Evolutionary conservation across 2,797 vertebrate genomes (phyloP), one percentile per base, ranked within the genome.

Genomic region (Myotis pilosus): DNA sequence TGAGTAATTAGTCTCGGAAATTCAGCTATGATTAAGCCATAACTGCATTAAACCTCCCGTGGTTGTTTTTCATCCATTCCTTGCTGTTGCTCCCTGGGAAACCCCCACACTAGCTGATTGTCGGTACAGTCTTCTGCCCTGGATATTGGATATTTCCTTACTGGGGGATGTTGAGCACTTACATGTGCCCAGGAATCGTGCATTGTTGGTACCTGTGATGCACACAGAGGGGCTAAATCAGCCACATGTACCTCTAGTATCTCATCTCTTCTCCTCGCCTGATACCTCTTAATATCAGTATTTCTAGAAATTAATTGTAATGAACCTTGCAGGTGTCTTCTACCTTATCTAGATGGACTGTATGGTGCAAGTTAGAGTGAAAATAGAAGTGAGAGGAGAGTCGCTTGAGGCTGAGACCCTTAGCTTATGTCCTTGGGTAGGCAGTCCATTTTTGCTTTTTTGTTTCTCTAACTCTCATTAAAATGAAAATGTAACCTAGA

Each of bases 401-500:
- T 22, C 7, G 15, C 47, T 53, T 19, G 55, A 30, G 72, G 4
- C 19, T 10, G 33, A 76, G 60, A 71, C 47, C 33, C 62, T 30
- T 57, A 36, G 33, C 13, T 80, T 36, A 49, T 60, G 7, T 71
- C 57, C 20, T 51, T 44, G 30, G 3, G 9, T 55, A n/a, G 44
- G 22, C n/a, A 30, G 17, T 74, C 8, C 25, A 1, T 5, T 1
- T 72, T 25, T 80, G 23, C 44, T 55, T 86, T n/a, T 72, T 41
- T 86, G 20, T 94, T 88, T 86, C 47, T 47, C 30, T 89, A 12
- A 49, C 25, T 80, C 44, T 80, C 41, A 5, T 68, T 84, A 87
- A 80, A 33, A 47, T n/a, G 53, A 87, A 90, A 88, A 15, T 89
- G 10, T 94, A 51, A 78, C n/a, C 64, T 66, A 41, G 82, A 89